These are phyloP conservation scores for Aldabrachelys gigantea DNA, from an alignment of 2,113 vertebrate species.

Conservation along the genomic window DNA sequence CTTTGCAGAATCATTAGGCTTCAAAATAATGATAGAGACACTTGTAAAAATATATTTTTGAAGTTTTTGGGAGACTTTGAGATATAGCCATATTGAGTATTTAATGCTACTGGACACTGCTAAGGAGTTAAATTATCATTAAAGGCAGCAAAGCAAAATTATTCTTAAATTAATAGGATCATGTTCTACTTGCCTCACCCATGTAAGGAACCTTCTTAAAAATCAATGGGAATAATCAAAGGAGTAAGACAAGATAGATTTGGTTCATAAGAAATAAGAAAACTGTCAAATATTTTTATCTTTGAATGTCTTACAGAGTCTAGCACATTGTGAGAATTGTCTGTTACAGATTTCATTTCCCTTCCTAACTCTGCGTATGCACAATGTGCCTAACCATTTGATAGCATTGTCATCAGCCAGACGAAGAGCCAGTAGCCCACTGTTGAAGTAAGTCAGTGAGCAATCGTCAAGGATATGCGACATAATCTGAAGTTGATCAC, in stretches of 20 bases:
- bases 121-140: not conserved
- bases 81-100: not conserved
- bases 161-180: not conserved
- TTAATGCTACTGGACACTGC: not conserved
- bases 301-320: not conserved
- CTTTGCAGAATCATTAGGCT: not conserved
- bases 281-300: not conserved
- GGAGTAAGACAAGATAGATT: not conserved
- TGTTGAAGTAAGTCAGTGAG: too few relatives aligned
- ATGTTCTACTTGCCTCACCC: rapidly evolving
- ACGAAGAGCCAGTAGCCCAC: too few relatives aligned
- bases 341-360: not conserved
- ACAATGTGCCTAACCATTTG: not conserved
- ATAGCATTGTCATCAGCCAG: not conserved
- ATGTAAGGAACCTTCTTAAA: not conserved
- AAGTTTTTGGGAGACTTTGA: not conserved
- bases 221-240: not conserved
- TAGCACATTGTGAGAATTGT: not conserved
- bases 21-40: not conserved
- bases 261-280: not conserved
- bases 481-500: too few relatives aligned
- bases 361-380: not conserved
- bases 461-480: too few relatives aligned
- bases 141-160: not conserved
- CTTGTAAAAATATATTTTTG: not conserved